Conservation (phyloP, 2,113 vertebrate species). For the Myanophis thanlyinensis region DNA sequence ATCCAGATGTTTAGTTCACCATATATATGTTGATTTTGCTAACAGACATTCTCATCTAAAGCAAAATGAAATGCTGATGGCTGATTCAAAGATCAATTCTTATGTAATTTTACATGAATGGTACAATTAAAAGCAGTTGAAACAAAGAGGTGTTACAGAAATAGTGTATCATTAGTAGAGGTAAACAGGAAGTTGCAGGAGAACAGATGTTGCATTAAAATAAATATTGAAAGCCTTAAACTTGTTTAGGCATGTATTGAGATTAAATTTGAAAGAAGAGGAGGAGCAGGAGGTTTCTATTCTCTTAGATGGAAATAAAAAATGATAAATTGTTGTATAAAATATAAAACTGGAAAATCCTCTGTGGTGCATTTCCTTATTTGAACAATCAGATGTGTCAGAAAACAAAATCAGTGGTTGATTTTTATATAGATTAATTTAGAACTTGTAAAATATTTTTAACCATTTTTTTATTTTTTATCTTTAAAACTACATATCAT, state of each 20-base stretch:
- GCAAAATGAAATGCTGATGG: not conserved
- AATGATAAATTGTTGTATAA: not conserved
- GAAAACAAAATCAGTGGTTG: not conserved
- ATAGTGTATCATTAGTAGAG: not conserved
- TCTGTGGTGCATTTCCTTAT: not conserved
- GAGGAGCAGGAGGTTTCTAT: not conserved
- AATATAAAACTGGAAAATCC: not conserved
- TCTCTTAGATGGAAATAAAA: not conserved
- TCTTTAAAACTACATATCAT: no score
- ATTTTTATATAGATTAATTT: not conserved
- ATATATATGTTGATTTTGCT: not conserved
- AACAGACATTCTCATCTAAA: not conserved
- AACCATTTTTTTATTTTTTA: no score
- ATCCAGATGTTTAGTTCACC: not conserved
- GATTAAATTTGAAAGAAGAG: not conserved
- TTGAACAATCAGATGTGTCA: not conserved
- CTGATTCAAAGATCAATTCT: not conserved
- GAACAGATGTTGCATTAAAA: not conserved
- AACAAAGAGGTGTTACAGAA: not conserved
- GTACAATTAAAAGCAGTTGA: not conserved
- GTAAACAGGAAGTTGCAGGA: not conserved
- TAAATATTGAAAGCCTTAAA: not conserved
- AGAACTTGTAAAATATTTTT: no score
- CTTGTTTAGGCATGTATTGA: not conserved
- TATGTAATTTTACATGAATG: slow-evolving; percentile 14